Evolutionary conservation across 2,797 vertebrate species (phyloP), one percentile per base, ranked within the genome.

Genomic region (Denticeps clupeoides): DNA sequence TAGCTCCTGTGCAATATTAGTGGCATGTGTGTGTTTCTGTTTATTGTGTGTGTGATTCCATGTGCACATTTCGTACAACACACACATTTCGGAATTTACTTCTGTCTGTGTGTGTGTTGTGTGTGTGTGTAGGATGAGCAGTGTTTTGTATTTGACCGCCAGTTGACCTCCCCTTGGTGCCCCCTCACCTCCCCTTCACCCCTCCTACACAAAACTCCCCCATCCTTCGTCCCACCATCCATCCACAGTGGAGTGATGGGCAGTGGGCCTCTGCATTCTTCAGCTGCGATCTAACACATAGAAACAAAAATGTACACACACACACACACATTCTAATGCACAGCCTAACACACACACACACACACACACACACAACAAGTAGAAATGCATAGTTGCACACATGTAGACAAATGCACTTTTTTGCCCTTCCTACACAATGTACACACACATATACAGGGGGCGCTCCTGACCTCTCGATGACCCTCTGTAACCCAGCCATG

Each of bases 111-210:
- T 41, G 18, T 53, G 33, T 41, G 22, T 43, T n/a, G 11, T 22
- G 9, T 22, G 19, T 12, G 16, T 16, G 5, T 13, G 4, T 18
- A 12, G 7, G 13, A 29, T 4, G 10, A n/a, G 33, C n/a, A 72
- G 74, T 75, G 71, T 77, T 72, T 82, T 83, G 78, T 72, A 81
- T 83, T 75, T 88, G 87, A 87, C 86, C 84, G 75, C 63, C 35
- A 43, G 65, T 62, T 88, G 83, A 88, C 87, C 87, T 63, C 59
- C 53, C 49, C 32, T 3, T 40, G 49, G 51, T 60, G 45, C 63
- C 63, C 62, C 60, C 51, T 65, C 56, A 68, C 66, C 66, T 65
- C 66, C 55, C 56, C 57, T 63, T 63, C 59, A 63, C 57, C 66
- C 60, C 54, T 49, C 54, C 60, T 63, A 40, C 38, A 40, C 64